A percentile compares a stretch with the other conserved stretches of the same genome.
Conservation (phyloP, 2,113 vertebrate species). For the Litocranius walleri region DNA sequence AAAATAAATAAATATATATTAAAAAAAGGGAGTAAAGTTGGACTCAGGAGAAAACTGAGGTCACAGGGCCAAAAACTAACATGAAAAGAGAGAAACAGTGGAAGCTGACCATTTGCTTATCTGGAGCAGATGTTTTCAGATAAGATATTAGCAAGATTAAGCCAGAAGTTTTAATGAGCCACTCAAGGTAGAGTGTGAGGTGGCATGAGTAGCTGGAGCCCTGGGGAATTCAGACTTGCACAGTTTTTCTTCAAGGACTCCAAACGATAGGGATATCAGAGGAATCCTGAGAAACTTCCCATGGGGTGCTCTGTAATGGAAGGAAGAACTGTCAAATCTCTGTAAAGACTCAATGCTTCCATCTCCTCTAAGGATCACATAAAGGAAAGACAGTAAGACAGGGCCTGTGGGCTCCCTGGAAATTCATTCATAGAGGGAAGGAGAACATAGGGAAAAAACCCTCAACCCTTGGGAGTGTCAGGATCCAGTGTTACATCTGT, state of each 20-base stretch:
- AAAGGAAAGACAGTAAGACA: background rate
- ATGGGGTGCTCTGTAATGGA: background rate
- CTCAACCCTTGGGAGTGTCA: no score
- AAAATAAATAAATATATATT: no score
- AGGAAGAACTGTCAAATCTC: background rate
- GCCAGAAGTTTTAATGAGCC: background rate
- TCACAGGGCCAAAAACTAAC: background rate
- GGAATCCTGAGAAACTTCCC: background rate
- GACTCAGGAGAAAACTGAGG: background rate
- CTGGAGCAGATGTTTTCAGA: background rate
- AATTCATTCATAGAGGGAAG: no score
- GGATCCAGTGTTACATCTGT: fast-evolving
- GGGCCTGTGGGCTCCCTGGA: background rate
- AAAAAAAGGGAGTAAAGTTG: background rate
- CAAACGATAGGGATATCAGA: background rate
- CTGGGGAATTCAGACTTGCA: background rate
- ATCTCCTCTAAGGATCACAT: no score
- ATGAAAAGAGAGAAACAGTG: background rate
- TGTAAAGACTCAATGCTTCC: background rate
- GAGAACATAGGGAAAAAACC: background rate
- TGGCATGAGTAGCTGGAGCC: background rate
- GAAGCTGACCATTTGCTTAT: background rate
- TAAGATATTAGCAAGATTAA: background rate
- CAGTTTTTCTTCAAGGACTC: background rate
- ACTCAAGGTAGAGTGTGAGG: background rate